These are phyloP conservation scores for Loris lydekkerianus DNA, from an alignment of 2,797 vertebrate genomes.

Conservation along the genomic window DNA sequence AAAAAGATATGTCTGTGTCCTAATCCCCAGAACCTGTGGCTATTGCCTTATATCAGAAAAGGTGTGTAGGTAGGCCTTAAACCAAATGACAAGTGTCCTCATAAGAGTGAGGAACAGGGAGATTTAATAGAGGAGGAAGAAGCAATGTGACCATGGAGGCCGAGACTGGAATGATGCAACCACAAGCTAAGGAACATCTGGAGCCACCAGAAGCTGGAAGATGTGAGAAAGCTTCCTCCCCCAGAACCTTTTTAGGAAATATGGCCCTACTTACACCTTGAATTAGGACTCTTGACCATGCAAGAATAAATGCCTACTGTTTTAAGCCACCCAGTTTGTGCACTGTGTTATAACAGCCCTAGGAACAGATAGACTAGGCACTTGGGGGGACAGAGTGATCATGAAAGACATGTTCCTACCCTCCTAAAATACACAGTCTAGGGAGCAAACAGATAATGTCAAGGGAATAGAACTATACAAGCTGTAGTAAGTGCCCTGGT, in stretches of 20 bases:
- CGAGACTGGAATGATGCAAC: neutral
- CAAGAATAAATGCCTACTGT: neutral
- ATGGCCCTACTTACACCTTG: neutral
- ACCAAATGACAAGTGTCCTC: neutral
- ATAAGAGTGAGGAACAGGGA: neutral
- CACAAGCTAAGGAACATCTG: neutral
- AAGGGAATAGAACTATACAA: neutral
- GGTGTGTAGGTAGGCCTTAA: neutral
- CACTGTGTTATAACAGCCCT: neutral
- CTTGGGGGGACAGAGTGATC: neutral
- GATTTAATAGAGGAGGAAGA: neutral
- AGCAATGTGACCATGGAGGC: neutral
- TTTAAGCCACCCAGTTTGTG: neutral
- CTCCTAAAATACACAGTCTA: neutral
- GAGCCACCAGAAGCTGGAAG: neutral
- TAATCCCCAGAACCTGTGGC: neutral
- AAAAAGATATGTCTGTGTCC: neutral
- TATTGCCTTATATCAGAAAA: neutral
- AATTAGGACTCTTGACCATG: neutral
- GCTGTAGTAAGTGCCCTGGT: neutral
- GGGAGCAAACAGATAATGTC: neutral
- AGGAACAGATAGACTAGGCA: neutral
- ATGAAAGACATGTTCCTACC: neutral
- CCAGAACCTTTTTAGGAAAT: neutral
- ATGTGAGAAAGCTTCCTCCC: neutral